Evolutionary conservation across 2,113 vertebrate species (phyloP).

Genomic region (Labeo rohita): DNA sequence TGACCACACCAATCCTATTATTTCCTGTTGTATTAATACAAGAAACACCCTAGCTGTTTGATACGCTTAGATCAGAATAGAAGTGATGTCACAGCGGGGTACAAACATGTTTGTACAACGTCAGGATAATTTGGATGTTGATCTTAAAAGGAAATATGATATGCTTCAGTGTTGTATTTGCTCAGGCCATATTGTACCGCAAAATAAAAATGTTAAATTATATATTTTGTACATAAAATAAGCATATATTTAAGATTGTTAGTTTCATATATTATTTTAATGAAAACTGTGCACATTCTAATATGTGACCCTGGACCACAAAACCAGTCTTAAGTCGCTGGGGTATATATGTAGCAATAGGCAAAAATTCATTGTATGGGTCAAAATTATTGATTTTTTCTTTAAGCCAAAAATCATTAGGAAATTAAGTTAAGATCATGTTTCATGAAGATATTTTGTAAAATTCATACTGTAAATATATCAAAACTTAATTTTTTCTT

Average conservation of each 20-base stretch:
- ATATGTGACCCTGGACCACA: too few species aligned
- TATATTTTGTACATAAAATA: background rate
- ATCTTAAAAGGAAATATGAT: conserved; percentile 44
- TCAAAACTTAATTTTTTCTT: too few species aligned
- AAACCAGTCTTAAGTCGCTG: too few species aligned
- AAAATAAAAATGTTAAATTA: background rate
- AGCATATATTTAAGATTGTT: background rate
- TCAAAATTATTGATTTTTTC: too few species aligned
- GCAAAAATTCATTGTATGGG: too few species aligned
- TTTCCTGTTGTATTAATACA: conserved; percentile 37
- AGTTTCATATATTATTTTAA: background rate
- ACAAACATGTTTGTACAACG: conserved; percentile 54
- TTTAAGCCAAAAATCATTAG: too few species aligned
- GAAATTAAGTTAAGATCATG: too few species aligned
- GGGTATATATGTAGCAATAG: too few species aligned
- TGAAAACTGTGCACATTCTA: too few species aligned
- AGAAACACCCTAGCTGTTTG: conserved; percentile 45
- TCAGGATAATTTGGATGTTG: conserved; percentile 61
- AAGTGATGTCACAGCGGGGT: conserved; percentile 54
- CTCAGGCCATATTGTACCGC: background rate
- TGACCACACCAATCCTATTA: conserved; percentile 40
- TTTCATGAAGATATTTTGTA: too few species aligned
- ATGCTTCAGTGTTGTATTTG: background rate
- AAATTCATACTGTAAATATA: too few species aligned
- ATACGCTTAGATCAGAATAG: conserved; percentile 55